These are phyloP conservation scores for Carcharodon carcharias DNA, from an alignment of 2,797 vertebrate genomes.

Conservation along the genomic window DNA sequence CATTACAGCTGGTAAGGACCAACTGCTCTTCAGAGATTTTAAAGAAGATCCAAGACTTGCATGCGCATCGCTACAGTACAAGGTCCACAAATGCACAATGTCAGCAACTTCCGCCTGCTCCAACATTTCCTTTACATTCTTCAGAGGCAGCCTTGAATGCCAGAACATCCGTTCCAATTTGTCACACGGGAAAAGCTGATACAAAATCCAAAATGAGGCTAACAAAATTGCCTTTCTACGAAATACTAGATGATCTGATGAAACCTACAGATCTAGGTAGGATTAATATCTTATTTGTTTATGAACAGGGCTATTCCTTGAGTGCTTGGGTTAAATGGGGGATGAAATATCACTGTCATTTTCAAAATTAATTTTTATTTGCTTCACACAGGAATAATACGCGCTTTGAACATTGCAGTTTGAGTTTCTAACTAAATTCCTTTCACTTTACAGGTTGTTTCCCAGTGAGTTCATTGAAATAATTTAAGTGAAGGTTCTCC, in stretches of 20 bases:
- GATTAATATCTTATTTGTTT: conserved; percentile 43
- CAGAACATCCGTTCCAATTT: conserved; percentile 33
- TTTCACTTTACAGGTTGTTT: neutral
- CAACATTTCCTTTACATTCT: conserved; percentile 35
- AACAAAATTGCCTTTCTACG: conserved; percentile 90
- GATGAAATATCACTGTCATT: neutral
- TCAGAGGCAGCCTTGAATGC: conserved; percentile 36
- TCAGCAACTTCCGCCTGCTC: conserved; percentile 17
- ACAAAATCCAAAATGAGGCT: conserved; percentile 72
- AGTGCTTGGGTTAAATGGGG: neutral
- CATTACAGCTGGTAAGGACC: conserved; percentile 87
- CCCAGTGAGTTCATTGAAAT: neutral
- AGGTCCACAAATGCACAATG: neutral
- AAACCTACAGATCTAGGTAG: conserved; percentile 88
- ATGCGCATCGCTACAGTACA: conserved; percentile 76
- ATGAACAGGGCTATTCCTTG: neutral
- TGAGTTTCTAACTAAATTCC: neutral
- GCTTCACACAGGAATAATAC: neutral
- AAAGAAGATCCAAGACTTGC: conserved; percentile 94
- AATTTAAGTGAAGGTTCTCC: neutral
- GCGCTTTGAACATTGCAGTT: too few relatives aligned
- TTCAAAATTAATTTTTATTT: neutral
- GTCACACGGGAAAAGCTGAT: conserved; percentile 47
- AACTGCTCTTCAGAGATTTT: conserved; percentile 96
- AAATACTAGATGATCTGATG: conserved; percentile 85